Evolutionary conservation across 64 coral and sea anemone species (phyloP), one percentile per base, ranked within the genome.

Genomic region (Montipora foliosa): DNA sequence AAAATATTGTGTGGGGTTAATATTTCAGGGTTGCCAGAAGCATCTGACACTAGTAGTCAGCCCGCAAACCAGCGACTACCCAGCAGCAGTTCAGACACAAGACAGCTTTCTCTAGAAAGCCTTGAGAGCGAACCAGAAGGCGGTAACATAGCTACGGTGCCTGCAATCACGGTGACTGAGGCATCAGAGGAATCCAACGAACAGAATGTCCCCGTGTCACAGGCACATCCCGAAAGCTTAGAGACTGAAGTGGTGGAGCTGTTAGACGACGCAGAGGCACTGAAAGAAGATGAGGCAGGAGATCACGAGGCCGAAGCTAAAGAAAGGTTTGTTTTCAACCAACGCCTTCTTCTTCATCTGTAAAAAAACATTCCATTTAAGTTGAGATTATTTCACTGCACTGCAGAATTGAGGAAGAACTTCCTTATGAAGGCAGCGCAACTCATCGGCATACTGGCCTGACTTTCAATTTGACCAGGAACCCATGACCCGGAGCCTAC

Each of bases 181-280:
- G 70, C 81, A 24, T 25, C 49, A 6, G 96, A 97, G 46, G 96
- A 98, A 46, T 83, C 96, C 17, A 67, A 93, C 51, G 96, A 98
- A 70, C 96, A 98, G 93, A 98, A 98, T 89, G 96, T 98, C 37
- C 96, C 96, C 1, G 96, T 91, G 5, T 84, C 89, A 12, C 83
- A 98, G 29, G 92, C 75, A 51, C 61, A 77, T 44, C 72, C 74
- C 8, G 92, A 87, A 71, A 89, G 89, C 58, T 64, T 91, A 17
- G 96, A 98, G 22, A 55, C 84, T 19, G 96, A 92, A 11, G 93
- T 88, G 5, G 74, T 24, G 6, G 89, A 62, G 45, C 44, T 91
- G 16, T 67, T 70, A 19, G 89, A 73, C 52, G 82, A 86, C 3
- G 46, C 17, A 2, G 82, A 86, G 6, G 37, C 62, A 5, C 3